These are phyloP conservation scores for Lycocerus yunnanus DNA, from an alignment of 2,888 invertebrate species.

Conservation along the genomic window DNA sequence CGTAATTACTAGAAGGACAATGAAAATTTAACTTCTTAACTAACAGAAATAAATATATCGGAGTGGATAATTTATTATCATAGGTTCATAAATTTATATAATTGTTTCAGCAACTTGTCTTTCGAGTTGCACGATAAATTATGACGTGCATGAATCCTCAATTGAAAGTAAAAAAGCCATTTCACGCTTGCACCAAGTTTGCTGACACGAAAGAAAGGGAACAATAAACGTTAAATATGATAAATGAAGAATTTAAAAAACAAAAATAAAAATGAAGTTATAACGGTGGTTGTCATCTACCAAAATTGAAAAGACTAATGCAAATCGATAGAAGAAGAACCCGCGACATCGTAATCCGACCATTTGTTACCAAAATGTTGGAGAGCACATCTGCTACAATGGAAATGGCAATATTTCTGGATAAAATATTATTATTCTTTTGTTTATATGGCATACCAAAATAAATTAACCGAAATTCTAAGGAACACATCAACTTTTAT, in stretches of 20 bases:
- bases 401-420: constrained; percentile 8
- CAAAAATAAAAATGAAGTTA: neutral
- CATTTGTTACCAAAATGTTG: constrained; percentile 14
- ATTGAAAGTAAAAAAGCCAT: neutral
- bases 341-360: constrained; percentile 18
- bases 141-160: neutral
- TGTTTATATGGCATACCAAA: neutral
- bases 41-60: too few relatives aligned
- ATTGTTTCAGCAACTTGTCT: too few relatives aligned
- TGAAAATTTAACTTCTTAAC: too few relatives aligned
- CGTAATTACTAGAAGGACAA: too few relatives aligned
- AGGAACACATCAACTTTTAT: neutral
- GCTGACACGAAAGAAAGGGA: neutral
- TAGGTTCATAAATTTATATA: too few relatives aligned
- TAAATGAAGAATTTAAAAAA: neutral
- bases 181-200: neutral
- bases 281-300: constrained; percentile 6
- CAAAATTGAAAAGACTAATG: constrained; percentile 8
- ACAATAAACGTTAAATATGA: neutral
- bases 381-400: constrained; percentile 12
- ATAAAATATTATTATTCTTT: constrained; percentile 10
- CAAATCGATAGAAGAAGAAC: constrained; percentile 13
- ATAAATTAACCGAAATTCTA: neutral
- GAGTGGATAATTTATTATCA: too few relatives aligned
- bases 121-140: neutral